phyloP scores from a whole-genome alignment of 2,888 invertebrate species.

The Conus canariensis region DNA sequence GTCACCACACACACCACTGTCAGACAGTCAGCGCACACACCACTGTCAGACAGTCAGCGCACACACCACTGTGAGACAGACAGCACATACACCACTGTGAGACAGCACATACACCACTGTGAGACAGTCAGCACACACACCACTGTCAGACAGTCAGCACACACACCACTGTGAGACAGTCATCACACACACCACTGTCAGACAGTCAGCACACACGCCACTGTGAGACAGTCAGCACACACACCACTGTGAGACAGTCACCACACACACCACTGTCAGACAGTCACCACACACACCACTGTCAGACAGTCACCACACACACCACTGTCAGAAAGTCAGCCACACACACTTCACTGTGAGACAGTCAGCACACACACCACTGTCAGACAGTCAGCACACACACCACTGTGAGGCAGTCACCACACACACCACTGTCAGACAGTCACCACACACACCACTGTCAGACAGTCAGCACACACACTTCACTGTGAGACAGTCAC shows the following conservation, averaged over 20 bases:
- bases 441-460: not conserved
- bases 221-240: too few relatives aligned
- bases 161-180: slow-evolving; percentile 29
- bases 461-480: too few relatives aligned
- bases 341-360: not conserved
- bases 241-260: slow-evolving; percentile 32
- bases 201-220: not conserved
- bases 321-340: not conserved
- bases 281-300: not conserved
- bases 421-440: not conserved
- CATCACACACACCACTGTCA: not conserved
- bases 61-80: too few relatives aligned
- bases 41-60: not conserved
- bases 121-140: not conserved
- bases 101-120: not conserved
- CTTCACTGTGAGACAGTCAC: slow-evolving; percentile 26
- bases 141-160: too few relatives aligned
- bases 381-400: too few relatives aligned
- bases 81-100: slow-evolving; percentile 33
- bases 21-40: not conserved
- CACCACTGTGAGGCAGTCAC: slow-evolving; percentile 29
- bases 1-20: too few relatives aligned
- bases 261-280: not conserved
- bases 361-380: not conserved
- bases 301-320: too few relatives aligned